Percentiles rank a stretch among this genome's conserved stretches.
Conservation (phyloP, 2,888 invertebrate species). For the Plutella xylostella region DNA sequence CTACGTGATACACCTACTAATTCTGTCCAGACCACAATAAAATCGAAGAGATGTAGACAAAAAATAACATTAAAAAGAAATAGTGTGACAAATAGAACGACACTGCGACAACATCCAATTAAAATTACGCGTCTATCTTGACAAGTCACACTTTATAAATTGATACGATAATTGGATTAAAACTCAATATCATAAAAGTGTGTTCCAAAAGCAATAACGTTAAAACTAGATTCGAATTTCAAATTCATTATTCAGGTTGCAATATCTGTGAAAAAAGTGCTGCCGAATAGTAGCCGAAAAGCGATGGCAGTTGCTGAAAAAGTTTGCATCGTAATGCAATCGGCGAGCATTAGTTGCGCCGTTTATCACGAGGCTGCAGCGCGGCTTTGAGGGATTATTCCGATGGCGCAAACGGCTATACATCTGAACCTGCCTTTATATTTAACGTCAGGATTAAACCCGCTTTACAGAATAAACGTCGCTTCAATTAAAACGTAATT, state of each 20-base stretch:
- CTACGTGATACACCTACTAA: constrained; percentile 5
- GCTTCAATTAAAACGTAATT: too few relatives aligned
- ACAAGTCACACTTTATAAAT: too few relatives aligned
- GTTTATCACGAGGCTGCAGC: constrained; percentile 56
- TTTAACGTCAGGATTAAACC: too few relatives aligned
- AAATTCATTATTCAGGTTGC: constrained; percentile 50
- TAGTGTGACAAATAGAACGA: too few relatives aligned
- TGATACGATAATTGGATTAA: constrained; percentile 6
- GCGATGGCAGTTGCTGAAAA: constrained; percentile 52
- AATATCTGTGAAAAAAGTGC: constrained; percentile 45
- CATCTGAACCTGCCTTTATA: too few relatives aligned
- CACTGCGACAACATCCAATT: too few relatives aligned
- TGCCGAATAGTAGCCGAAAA: constrained; percentile 7
- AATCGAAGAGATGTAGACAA: background rate
- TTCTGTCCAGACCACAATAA: background rate
- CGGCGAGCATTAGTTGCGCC: constrained; percentile 59
- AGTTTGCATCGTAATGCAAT: constrained; percentile 66
- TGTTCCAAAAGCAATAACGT: constrained; percentile 25
- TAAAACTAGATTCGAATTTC: constrained; percentile 32
- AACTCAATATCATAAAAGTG: constrained; percentile 8
- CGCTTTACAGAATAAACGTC: too few relatives aligned
- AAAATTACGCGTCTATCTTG: too few relatives aligned
- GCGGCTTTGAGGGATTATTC: constrained; percentile 66
- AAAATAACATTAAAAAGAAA: background rate
- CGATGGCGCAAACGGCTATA: too few relatives aligned